A percentile compares a stretch with the other conserved stretches of the same genome.
These are phyloP conservation scores for pig (Sus scrofa) DNA, from an alignment of 2,113 vertebrate genomes.

Conservation along the genomic window T2T-Sscrofa CM000825.6:74254501-74255000, in stretches of 20 bases:
- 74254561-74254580: slow-evolving; percentile 94
- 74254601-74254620: neutral
- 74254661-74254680: neutral
- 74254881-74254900: neutral
- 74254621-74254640: no score
- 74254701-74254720: neutral
- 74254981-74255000: neutral
- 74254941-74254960: neutral
- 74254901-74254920: neutral
- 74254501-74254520: slow-evolving; percentile 95
- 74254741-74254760: neutral
- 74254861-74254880: neutral
- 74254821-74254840: neutral
- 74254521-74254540: slow-evolving; percentile 97
- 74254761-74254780: no score
- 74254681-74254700: fast-evolving
- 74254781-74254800: neutral
- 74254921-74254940: fast-evolving
- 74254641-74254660: neutral
- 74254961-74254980: fast-evolving
- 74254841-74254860: neutral
- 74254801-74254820: neutral
- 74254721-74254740: neutral
- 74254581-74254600: neutral
- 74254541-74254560: slow-evolving; percentile 99